Evolutionary conservation across 2,113 vertebrate genomes (phyloP), one percentile per base, ranked within the genome.

Genomic region (Electrona antarctica): DNA sequence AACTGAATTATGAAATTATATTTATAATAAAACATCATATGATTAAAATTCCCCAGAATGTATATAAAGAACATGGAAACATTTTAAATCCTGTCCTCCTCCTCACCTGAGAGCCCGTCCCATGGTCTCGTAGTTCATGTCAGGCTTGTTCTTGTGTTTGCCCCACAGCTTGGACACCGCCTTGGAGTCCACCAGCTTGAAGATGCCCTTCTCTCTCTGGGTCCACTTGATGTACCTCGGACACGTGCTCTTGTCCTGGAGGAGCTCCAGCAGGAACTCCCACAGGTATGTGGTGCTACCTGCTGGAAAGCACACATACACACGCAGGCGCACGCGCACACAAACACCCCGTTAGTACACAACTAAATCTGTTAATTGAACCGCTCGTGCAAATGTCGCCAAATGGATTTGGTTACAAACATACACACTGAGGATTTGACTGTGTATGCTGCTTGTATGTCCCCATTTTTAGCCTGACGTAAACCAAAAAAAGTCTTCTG

Each of bases 81-180:
- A 2, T n/a, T n/a, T n/a, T n/a, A 8, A 51, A 51, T 3, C 33
- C 5, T 13, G 28, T 7, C 33, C 14, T 7, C 33, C 14, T 7
- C 51, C 84, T 93, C 82, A 99, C 98, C 98, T 95, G 78, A 99
- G 90, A 4, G 98, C 98, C 73, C 97, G 93, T 45, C 98, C 98
- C 98, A 99, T 99, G 8, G 98, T 99, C 92, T 99, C 98, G 7
- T 99, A 99, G 89, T 99, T 99, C 98, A 99, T 99, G 88, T 99
- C 98, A 1, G 98, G 98, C 73, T 99, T 99, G 92, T 99, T 99
- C 91, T 99, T 99, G 90, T 99, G 97, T 84, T 98, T 98, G 3
- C 98, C 97, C 97, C 98, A 99, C 60, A 99, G 93, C 80, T 95
- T 98, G 72, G 98, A 99, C 64, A 99, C 97, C 0, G 96, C 98